Percentiles rank a stretch among this genome's conserved stretches.
These are phyloP conservation scores for Sinocyclocheilus grahami DNA, from an alignment of 2,113 vertebrate genomes.

Conservation along the genomic window DNA sequence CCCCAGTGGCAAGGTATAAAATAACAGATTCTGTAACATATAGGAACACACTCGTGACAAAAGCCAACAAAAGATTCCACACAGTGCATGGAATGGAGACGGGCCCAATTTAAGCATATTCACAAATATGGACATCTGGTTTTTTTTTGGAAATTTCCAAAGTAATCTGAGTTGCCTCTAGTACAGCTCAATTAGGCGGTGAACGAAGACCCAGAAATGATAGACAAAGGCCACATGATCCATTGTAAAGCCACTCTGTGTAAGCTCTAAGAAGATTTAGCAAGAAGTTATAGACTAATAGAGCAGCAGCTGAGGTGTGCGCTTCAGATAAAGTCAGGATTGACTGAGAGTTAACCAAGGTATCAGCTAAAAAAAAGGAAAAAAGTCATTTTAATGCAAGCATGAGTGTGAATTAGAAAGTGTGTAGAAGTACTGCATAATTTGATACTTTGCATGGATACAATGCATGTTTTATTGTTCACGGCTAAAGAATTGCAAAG, in stretches of 20 bases:
- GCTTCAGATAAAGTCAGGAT: slow-evolving; percentile 44
- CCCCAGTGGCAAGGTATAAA: slow-evolving; percentile 59
- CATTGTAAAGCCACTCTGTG: slow-evolving; percentile 31
- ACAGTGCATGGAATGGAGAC: slow-evolving; percentile 6
- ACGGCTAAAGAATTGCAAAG: not conserved
- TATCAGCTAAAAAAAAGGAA: slow-evolving; percentile 33
- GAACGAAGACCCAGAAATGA: not conserved
- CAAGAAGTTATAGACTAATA: slow-evolving; percentile 74
- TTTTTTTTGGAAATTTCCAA: not conserved
- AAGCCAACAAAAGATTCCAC: slow-evolving; percentile 36
- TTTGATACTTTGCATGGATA: not conserved
- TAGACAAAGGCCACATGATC: slow-evolving; percentile 58
- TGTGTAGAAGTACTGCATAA: not conserved
- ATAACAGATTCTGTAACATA: slow-evolving; percentile 66
- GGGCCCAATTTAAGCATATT: not conserved
- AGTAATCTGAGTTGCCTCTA: slow-evolving; percentile 1
- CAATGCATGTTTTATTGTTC: slow-evolving; percentile 12
- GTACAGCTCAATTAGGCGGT: not conserved
- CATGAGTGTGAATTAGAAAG: not conserved
- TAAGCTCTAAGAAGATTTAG: slow-evolving; percentile 67
- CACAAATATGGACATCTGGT: not conserved
- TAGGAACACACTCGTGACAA: slow-evolving; percentile 57
- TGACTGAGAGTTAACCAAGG: slow-evolving; percentile 56
- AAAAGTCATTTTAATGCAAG: not conserved
- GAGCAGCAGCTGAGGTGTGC: slow-evolving; percentile 71